phyloP scores from a whole-genome alignment of 1,140 invertebrate species.

The Meloidogyne floridensis region DNA sequence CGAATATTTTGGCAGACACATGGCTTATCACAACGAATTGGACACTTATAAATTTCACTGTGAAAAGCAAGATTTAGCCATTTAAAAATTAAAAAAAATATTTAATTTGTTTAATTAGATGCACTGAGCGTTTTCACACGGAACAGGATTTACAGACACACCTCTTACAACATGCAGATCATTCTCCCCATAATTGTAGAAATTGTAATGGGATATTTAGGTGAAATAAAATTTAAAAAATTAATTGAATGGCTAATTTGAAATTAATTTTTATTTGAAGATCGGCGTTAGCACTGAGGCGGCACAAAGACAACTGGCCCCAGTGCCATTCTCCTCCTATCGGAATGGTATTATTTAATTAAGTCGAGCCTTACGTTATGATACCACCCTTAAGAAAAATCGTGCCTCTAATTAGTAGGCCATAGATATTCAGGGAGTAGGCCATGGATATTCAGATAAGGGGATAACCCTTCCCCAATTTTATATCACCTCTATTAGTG shows the following conservation, averaged over 20 bases:
- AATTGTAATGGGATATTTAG: conserved; percentile 46
- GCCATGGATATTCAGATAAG: too few species aligned
- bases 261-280: conserved; percentile 26
- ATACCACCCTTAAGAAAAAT: background rate
- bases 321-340: conserved; percentile 53
- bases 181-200: conserved; percentile 48
- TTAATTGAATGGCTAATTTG: background rate
- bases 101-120: conserved; percentile 18
- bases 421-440: too few species aligned
- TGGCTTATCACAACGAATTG: conserved; percentile 49
- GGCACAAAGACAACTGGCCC: conserved; percentile 53
- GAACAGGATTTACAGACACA: conserved; percentile 42
- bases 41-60: conserved; percentile 45
- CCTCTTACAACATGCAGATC: conserved; percentile 46
- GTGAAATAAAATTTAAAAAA: conserved; percentile 4
- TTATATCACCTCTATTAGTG: too few species aligned
- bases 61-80: conserved; percentile 19
- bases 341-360: conserved; percentile 32
- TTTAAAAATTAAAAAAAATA: background rate
- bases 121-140: conserved; percentile 48
- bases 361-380: too few species aligned
- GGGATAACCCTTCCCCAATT: too few species aligned
- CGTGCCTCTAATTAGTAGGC: too few species aligned
- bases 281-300: conserved; percentile 50
- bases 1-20: conserved; percentile 48